phyloP scores from a whole-genome alignment of 2,797 vertebrate species.

The Megalops cyprinoides region DNA sequence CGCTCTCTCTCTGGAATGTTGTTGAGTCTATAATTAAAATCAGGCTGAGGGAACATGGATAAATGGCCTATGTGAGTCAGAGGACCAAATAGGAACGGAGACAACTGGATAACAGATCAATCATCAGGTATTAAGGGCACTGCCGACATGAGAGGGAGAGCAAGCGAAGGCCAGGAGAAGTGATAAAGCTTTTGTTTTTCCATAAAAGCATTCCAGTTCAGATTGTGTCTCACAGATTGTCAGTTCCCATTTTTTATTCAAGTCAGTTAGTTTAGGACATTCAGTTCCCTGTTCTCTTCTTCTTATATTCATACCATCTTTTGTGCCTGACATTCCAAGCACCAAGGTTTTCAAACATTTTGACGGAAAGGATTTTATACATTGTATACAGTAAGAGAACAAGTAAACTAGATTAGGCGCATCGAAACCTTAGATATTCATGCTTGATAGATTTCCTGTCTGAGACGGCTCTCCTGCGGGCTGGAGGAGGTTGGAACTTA shows the following conservation, averaged over 20 bases:
- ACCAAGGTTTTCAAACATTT: not conserved
- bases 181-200: constrained; percentile 13
- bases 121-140: constrained; percentile 67
- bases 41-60: constrained; percentile 43
- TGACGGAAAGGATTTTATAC: not conserved
- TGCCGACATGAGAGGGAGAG: constrained; percentile 42
- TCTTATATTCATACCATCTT: no score
- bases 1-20: constrained; percentile 61
- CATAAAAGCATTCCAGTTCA: not conserved
- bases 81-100: constrained; percentile 69
- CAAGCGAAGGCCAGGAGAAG: constrained; percentile 30
- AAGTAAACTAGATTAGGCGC: not conserved
- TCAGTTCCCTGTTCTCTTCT: no score
- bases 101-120: constrained; percentile 71
- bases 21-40: constrained; percentile 75
- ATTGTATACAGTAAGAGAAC: not conserved
- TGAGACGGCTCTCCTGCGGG: not conserved
- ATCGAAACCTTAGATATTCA: not conserved
- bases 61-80: constrained; percentile 69
- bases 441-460: not conserved
- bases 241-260: not conserved
- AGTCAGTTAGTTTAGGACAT: not conserved
- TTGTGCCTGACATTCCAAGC: no score
- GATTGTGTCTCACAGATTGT: not conserved
- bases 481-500: no score